Conservation (phyloP, 1,140 invertebrate species). For the Araneus ventricosus region DNA sequence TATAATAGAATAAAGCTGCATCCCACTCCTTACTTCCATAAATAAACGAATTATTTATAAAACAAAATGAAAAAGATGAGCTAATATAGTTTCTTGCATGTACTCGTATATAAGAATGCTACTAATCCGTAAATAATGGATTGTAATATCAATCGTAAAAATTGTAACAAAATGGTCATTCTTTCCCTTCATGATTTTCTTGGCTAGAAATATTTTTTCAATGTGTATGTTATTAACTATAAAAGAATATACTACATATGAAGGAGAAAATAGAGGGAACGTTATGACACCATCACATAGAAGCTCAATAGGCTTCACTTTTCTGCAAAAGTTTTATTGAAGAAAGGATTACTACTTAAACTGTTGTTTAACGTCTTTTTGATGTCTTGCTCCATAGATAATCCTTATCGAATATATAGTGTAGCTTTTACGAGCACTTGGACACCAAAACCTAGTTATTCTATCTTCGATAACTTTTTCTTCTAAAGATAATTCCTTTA, state of each 20-base stretch:
- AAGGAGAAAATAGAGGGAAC: neutral
- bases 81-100: no score
- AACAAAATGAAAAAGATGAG: no score
- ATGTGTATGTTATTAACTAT: neutral
- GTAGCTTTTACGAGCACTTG: slow-evolving; percentile 43
- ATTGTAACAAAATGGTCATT: neutral
- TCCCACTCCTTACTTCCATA: no score
- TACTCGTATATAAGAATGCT: no score
- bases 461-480: neutral
- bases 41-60: no score
- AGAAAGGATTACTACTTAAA: slow-evolving; percentile 32
- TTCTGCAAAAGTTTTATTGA: slow-evolving; percentile 31
- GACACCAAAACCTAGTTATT: neutral
- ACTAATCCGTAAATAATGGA: no score
- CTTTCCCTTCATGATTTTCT: neutral
- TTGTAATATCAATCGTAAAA: neutral
- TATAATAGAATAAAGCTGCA: no score
- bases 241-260: neutral
- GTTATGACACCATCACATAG: neutral
- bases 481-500: neutral
- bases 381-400: slow-evolving; percentile 44
- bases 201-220: neutral
- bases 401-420: slow-evolving; percentile 59
- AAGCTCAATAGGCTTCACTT: neutral
- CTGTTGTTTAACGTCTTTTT: slow-evolving; percentile 66